These are phyloP conservation scores for Rhizomys pruinosus DNA, from an alignment of 2,113 vertebrate species.

Conservation along the genomic window DNA sequence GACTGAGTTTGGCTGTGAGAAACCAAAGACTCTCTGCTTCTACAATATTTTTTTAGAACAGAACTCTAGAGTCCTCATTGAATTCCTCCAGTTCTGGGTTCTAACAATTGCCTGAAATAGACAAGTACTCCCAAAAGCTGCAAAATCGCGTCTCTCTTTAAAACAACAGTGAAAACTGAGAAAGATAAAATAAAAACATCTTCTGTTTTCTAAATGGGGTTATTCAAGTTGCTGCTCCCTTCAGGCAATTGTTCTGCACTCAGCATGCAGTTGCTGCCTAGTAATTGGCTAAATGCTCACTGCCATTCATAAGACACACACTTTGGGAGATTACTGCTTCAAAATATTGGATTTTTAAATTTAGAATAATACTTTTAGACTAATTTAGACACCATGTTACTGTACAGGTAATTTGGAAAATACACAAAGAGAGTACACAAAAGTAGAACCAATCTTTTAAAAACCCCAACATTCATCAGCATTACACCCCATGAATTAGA, in stretches of 20 bases:
- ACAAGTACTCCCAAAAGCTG: conserved; percentile 60
- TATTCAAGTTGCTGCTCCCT: conserved; percentile 13
- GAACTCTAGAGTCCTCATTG: conserved; percentile 48
- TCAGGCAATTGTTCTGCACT: conserved; percentile 31
- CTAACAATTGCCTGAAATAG: conserved; percentile 69
- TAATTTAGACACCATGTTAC: conserved; percentile 28
- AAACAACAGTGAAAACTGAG: conserved; percentile 56
- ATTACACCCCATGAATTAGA: conserved; percentile 56
- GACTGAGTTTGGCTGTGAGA: conserved; percentile 57
- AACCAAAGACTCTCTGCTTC: conserved; percentile 59
- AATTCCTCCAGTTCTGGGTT: conserved; percentile 61
- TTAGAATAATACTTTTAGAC: conserved; percentile 53
- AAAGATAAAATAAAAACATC: conserved; percentile 64
- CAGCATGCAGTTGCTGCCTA: background rate
- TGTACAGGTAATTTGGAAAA: conserved; percentile 63
- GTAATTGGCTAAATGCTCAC: conserved; percentile 51
- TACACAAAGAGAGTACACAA: conserved; percentile 58
- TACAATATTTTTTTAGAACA: conserved; percentile 59
- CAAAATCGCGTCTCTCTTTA: conserved; percentile 68
- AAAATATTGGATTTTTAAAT: background rate
- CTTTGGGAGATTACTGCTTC: conserved; percentile 40
- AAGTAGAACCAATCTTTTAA: conserved; percentile 47
- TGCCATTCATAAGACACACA: conserved; percentile 49
- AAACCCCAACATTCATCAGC: conserved; percentile 30
- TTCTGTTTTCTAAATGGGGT: conserved; percentile 49